Base-by-base conservation (phyloP, 1,140 invertebrate genomes). In the Paraescarpia echinospica region DNA sequence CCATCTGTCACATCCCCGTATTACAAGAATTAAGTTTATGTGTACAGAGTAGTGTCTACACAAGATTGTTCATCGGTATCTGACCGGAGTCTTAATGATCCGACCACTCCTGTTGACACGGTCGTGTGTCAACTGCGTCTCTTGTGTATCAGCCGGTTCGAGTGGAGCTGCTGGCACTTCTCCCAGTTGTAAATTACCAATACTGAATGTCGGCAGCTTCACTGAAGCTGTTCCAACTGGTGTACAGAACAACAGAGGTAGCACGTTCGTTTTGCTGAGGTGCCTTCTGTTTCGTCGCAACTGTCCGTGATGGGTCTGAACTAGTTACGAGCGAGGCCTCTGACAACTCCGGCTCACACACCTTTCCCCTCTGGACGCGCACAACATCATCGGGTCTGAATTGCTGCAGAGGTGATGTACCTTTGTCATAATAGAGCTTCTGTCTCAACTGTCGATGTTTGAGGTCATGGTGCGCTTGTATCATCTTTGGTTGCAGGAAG, bases 41-140 rank as follows among this genome's bases (percentile, higher is more conserved):
- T 5, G 41, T 14, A 48, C 14, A 48, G 41, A 48, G 41, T 48
- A 48, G 6, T 48, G 41, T 5, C 41, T 48, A 48, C 41, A 48
- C 41, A 77, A 77, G 59, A 77, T 31, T 77, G 59, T 77, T 77
- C 27, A 96, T 77, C 27, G 59, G 59, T 77, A 77, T 14, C 59
- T 77, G 59, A 77, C 59, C 22, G 59, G 59, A 77, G 59, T 77
- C 59, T 77, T 96, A 1, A 90, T 90, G 89, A 90, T 90, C 89
- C 89, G 89, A 90, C 89, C 89, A 90, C 89, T 33, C 89, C 33
- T 90, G 35, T 5, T 90, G 27, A 90, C 89, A 90, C 12, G 89
- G 89, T 33, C n/a, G 89, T 90, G 89, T 90, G 89, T 90, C 89
- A 90, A 1, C 89, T 1, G 89, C 89, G n/a, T 90, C 18, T 90